These are phyloP conservation scores for Alectura lathami DNA, from an alignment of 2,113 vertebrate species.

Conservation along the genomic window DNA sequence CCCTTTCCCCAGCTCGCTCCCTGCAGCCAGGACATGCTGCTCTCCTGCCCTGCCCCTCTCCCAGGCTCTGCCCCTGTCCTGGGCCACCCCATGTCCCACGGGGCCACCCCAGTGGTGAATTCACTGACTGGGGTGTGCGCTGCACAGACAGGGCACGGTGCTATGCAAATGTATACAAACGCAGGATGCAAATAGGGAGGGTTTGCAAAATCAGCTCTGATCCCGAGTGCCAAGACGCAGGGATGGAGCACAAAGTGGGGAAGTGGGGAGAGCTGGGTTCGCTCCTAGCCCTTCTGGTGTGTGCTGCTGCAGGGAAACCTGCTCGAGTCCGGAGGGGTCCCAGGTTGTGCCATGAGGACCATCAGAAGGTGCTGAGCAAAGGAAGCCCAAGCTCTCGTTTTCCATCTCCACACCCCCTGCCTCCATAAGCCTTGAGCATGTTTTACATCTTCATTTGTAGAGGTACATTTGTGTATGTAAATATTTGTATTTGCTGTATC, in stretches of 20 bases:
- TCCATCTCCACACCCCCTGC: neutral
- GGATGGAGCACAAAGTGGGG: neutral
- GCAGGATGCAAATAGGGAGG: conserved; percentile 12
- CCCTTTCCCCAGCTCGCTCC: conserved; percentile 37
- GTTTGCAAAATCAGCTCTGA: conserved; percentile 17
- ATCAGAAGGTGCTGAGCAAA: neutral
- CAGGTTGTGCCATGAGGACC: fast-evolving
- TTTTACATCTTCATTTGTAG: neutral
- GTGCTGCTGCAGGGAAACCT: neutral
- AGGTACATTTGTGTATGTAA: neutral
- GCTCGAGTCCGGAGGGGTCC: neutral
- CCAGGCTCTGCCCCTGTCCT: neutral
- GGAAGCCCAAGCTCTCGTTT: neutral
- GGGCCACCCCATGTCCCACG: neutral
- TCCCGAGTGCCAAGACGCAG: fast-evolving
- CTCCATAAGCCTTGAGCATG: neutral
- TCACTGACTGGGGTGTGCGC: neutral
- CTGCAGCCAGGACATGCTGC: neutral
- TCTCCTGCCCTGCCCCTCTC: neutral
- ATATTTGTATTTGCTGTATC: neutral
- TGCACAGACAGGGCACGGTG: neutral
- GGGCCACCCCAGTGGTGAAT: fast-evolving
- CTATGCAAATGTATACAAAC: neutral
- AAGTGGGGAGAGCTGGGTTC: neutral
- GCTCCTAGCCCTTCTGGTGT: neutral